Percentiles rank a stretch among this genome's conserved stretches.
These are phyloP conservation scores for Theristus sp. DNA, from an alignment of 2,888 invertebrate species.

Conservation along the genomic window DNA sequence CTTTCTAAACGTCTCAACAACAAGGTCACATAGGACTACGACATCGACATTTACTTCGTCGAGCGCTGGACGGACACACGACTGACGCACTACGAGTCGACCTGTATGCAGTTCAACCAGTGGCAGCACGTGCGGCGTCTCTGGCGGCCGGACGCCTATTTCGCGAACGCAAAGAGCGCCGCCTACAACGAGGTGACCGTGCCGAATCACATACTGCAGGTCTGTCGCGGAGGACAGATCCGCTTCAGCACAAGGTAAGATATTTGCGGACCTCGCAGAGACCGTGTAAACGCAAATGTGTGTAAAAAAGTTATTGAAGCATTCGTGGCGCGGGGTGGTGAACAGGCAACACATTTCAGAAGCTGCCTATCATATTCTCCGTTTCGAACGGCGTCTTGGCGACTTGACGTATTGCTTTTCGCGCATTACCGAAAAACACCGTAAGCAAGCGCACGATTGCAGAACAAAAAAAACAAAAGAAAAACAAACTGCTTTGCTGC, in stretches of 20 bases:
- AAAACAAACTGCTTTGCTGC: too few relatives aligned
- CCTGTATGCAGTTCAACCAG: background rate
- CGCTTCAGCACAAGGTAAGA: conserved; percentile 1
- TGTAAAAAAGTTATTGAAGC: too few relatives aligned
- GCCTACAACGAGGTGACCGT: conserved; percentile 2
- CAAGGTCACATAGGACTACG: too few relatives aligned
- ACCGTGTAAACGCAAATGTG: background rate
- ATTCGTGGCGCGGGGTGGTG: background rate
- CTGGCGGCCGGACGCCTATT: background rate
- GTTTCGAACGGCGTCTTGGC: too few relatives aligned
- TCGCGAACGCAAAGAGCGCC: background rate
- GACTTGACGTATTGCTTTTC: too few relatives aligned
- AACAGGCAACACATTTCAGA: background rate
- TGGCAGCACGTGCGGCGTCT: conserved; percentile 5
- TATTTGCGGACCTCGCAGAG: too few relatives aligned
- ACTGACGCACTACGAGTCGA: background rate
- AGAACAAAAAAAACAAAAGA: too few relatives aligned
- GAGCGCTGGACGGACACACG: conserved; percentile 1
- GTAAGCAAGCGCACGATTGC: too few relatives aligned
- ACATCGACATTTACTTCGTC: conserved; percentile 2
- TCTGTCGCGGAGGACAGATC: background rate
- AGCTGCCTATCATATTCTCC: background rate
- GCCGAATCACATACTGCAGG: background rate
- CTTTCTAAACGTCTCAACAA: too few relatives aligned
- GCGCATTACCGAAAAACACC: too few relatives aligned